Evolutionary conservation across 2,797 vertebrate species (phyloP).

Genomic region (Thalassophryne amazonica): DNA sequence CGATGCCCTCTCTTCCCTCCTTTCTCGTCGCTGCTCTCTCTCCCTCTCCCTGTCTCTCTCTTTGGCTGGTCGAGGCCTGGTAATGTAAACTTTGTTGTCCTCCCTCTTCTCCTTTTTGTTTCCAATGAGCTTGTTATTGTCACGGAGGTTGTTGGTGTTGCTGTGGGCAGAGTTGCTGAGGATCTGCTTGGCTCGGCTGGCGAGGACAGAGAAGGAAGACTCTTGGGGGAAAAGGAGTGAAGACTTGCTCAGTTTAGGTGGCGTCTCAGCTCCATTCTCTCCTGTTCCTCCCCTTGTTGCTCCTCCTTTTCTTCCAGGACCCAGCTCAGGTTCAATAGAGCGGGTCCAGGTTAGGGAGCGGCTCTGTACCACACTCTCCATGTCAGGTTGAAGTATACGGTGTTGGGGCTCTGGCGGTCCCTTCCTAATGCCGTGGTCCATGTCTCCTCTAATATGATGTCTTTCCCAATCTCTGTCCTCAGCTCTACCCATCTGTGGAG

Average conservation of each 20-base stretch:
- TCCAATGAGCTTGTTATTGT: conserved; percentile 28
- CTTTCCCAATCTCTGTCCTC: conserved; percentile 50
- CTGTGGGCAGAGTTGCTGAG: conserved; percentile 69
- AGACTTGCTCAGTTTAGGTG: conserved; percentile 61
- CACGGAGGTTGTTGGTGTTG: conserved; percentile 29
- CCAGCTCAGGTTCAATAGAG: conserved; percentile 49
- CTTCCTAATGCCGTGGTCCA: conserved; percentile 16
- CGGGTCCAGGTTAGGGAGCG: conserved; percentile 82
- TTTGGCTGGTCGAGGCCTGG: conserved; percentile 76
- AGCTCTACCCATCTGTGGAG: conserved; percentile 35
- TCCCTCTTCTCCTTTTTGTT: conserved; percentile 72
- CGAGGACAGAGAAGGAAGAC: conserved; percentile 76
- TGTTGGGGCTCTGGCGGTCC: conserved; percentile 10
- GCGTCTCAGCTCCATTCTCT: conserved; percentile 40
- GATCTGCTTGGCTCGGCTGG: conserved; percentile 78
- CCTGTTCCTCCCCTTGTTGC: conserved; percentile 17
- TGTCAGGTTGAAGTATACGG: not conserved
- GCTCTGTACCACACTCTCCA: conserved; percentile 41
- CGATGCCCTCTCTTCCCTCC: conserved; percentile 59
- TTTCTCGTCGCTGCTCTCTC: conserved; percentile 66
- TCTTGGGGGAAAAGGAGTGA: conserved; percentile 76
- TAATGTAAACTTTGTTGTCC: conserved; percentile 90
- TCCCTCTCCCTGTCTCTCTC: conserved; percentile 57
- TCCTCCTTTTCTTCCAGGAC: conserved; percentile 25
- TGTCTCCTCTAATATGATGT: conserved; percentile 24